phyloP scores from a whole-genome alignment of 2,113 vertebrate species.

The Toxotes jaculatrix region DNA sequence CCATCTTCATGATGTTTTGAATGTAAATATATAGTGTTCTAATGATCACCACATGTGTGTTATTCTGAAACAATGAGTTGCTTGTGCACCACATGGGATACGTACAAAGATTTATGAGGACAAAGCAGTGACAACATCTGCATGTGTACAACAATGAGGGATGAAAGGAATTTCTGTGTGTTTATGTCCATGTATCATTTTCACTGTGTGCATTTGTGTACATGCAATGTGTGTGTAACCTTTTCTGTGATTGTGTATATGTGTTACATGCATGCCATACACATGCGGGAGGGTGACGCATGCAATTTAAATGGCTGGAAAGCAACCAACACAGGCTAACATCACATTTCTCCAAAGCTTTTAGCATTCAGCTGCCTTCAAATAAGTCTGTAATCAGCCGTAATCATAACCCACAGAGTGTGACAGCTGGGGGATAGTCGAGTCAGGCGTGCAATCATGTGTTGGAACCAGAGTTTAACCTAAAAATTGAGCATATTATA shows the following conservation, averaged over 20 bases:
- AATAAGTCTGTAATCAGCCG: slow-evolving; percentile 17
- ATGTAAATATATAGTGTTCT: neutral
- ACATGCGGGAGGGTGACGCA: slow-evolving; percentile 9
- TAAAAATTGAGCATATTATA: neutral
- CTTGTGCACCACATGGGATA: neutral
- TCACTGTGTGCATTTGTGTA: neutral
- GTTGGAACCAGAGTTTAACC: neutral
- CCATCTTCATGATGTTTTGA: neutral
- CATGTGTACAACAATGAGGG: neutral
- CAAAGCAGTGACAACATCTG: neutral
- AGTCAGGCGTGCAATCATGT: neutral
- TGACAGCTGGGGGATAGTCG: neutral
- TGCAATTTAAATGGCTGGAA: slow-evolving; percentile 3
- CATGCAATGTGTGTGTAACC: neutral
- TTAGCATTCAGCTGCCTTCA: neutral
- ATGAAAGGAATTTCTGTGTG: neutral
- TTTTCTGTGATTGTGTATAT: neutral
- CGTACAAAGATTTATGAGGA: neutral
- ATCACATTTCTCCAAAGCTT: slow-evolving; percentile 13
- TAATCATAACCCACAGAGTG: slow-evolving; percentile 14
- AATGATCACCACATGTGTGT: neutral
- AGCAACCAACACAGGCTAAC: neutral
- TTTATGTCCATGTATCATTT: neutral
- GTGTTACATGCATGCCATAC: neutral
- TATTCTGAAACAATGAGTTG: slow-evolving; percentile 3